These are phyloP conservation scores for Suillia variegata DNA, from an alignment of 2,888 invertebrate species.

Conservation along the genomic window DNA sequence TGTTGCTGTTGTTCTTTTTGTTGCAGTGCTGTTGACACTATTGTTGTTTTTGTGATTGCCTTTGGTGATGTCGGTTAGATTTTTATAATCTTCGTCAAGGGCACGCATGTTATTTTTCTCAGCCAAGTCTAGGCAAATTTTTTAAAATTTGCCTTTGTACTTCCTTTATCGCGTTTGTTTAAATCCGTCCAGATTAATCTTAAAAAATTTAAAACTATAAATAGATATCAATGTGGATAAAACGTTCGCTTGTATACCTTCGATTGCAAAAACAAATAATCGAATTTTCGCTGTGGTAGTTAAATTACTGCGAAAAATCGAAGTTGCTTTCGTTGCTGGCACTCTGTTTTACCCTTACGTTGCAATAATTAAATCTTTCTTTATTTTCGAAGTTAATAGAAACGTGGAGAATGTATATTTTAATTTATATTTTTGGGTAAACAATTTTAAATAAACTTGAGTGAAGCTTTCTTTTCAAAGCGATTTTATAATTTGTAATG, in stretches of 20 bases:
- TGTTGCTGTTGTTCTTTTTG: too few species aligned
- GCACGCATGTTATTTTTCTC: slow-evolving; percentile 52
- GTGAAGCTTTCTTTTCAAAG: too few species aligned
- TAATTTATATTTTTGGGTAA: slow-evolving; percentile 7
- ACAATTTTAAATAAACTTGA: too few species aligned
- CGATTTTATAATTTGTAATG: slow-evolving; percentile 8
- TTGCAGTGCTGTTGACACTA: slow-evolving; percentile 21
- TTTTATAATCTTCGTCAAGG: slow-evolving; percentile 55
- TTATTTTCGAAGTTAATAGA: too few species aligned
- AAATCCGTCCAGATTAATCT: too few species aligned
- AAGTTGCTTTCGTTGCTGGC: slow-evolving; percentile 23
- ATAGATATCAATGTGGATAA: background rate
- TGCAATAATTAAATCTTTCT: too few species aligned
- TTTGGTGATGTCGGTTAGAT: slow-evolving; percentile 41
- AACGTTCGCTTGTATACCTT: slow-evolving; percentile 15
- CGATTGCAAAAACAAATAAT: slow-evolving; percentile 25
- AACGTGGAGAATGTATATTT: slow-evolving; percentile 13
- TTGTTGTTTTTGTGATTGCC: slow-evolving; percentile 40
- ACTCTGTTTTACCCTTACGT: slow-evolving; percentile 15
- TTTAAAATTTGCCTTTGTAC: background rate
- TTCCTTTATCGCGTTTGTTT: background rate
- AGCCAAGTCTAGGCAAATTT: background rate
- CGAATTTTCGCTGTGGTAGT: slow-evolving; percentile 28
- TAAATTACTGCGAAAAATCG: slow-evolving; percentile 42
- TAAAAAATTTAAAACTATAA: slow-evolving; percentile 27